Evolutionary conservation across 2,888 invertebrate species (phyloP).

Genomic region (Phytoseiulus persimilis): DNA sequence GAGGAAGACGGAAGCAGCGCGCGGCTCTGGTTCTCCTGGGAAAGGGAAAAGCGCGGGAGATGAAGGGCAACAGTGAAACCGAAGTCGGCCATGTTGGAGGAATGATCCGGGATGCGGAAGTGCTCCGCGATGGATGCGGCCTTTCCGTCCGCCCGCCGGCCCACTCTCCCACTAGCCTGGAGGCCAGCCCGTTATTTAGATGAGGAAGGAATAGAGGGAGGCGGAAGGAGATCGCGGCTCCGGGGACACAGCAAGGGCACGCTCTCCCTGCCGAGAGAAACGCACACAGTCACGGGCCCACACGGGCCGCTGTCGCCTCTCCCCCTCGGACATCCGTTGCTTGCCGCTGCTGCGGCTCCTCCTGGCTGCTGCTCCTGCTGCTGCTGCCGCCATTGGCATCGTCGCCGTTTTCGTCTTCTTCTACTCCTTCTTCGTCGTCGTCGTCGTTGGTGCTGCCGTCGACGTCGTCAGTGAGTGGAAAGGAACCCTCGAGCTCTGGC

Average conservation of each 20-base stretch:
- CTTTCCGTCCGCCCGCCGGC: background rate
- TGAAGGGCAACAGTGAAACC: background rate
- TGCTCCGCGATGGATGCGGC: constrained; percentile 33
- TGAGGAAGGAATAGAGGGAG: background rate
- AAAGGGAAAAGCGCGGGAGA: constrained; percentile 5
- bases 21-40: background rate
- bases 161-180: background rate
- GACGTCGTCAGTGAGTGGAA: background rate
- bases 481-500: constrained; percentile 12
- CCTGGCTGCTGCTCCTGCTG: background rate
- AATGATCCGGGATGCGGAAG: constrained; percentile 34
- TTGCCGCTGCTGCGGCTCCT: background rate
- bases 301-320: background rate
- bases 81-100: constrained; percentile 14
- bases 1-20: background rate
- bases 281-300: background rate
- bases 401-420: background rate
- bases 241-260: constrained; percentile 30
- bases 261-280: background rate
- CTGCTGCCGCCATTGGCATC: background rate
- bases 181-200: constrained; percentile 19
- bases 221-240: constrained; percentile 31
- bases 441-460: background rate
- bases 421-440: background rate
- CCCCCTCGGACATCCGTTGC: background rate